Evolutionary conservation across 92 coral and sea anemone species (phyloP).

Genomic region (Micromussa lordhowensis): DNA sequence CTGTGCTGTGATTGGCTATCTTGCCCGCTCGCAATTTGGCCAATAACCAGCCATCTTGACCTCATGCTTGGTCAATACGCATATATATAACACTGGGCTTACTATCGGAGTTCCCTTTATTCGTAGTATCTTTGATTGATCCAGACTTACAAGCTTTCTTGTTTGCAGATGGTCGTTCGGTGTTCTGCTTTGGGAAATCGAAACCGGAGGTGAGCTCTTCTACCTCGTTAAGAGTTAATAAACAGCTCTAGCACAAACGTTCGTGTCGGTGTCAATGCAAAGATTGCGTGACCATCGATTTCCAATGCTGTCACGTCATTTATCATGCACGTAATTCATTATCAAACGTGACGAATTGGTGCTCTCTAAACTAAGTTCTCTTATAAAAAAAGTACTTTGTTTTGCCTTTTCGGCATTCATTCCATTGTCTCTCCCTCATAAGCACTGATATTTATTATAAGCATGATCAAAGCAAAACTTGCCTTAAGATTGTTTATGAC

Average conservation of each 20-base stretch:
- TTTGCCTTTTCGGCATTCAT: background rate
- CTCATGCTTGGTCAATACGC: no score
- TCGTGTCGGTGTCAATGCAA: background rate
- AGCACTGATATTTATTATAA: background rate
- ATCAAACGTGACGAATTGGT: background rate
- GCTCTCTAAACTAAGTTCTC: background rate
- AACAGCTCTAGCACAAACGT: background rate
- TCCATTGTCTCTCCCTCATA: background rate
- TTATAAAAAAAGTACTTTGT: background rate
- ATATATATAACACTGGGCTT: no score
- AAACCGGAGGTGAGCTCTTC: slow-evolving; percentile 83
- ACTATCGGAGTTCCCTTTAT: background rate
- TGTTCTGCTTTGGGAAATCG: slow-evolving; percentile 91
- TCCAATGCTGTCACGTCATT: background rate
- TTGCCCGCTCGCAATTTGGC: no score
- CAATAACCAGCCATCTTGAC: no score
- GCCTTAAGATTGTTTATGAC: no score
- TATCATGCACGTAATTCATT: background rate
- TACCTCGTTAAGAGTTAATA: background rate
- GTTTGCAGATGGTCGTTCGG: slow-evolving; percentile 90
- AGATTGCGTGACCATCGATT: background rate
- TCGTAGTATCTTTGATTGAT: background rate
- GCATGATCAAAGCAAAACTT: background rate
- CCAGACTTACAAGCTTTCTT: background rate
- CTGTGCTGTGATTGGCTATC: no score